Percentiles rank a stretch among this genome's conserved stretches.
These are phyloP conservation scores for Polydrusus pterygomalis DNA, from an alignment of 2,888 invertebrate genomes.

Conservation along the genomic window DNA sequence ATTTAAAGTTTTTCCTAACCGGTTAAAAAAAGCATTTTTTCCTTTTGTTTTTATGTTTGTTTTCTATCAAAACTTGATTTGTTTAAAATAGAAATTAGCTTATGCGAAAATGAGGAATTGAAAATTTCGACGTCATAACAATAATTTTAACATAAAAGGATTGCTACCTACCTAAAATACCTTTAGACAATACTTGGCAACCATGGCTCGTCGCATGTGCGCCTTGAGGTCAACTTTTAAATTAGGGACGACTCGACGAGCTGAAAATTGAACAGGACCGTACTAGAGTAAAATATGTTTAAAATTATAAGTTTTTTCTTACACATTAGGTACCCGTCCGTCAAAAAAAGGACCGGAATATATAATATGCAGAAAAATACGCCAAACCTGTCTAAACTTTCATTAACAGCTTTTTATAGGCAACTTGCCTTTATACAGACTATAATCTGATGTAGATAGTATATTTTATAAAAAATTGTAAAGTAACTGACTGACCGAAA, in stretches of 20 bases:
- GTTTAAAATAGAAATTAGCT: background rate
- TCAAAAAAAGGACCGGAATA: no score
- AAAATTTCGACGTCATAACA: no score
- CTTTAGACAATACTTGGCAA: conserved; percentile 18
- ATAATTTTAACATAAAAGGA: no score
- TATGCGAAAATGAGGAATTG: no score
- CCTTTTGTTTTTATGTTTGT: background rate
- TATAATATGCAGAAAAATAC: no score
- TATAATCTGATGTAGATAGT: no score
- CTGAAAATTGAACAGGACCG: conserved; percentile 58
- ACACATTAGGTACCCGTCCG: no score
- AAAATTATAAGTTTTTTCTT: background rate
- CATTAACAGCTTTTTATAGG: no score
- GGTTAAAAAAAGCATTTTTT: background rate
- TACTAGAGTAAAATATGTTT: conserved; percentile 54
- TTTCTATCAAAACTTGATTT: background rate
- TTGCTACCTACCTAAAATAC: background rate
- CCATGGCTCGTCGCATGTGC: conserved; percentile 31
- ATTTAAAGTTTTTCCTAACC: background rate
- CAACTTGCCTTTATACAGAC: no score
- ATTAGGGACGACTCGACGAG: background rate
- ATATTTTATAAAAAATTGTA: no score
- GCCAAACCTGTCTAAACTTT: no score
- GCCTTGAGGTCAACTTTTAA: conserved; percentile 31
- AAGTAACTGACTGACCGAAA: no score